A percentile compares a stretch with the other conserved stretches of the same genome.
Evolutionary conservation across 2,888 invertebrate genomes (phyloP).

Genomic region (Cantharis nigra): DNA sequence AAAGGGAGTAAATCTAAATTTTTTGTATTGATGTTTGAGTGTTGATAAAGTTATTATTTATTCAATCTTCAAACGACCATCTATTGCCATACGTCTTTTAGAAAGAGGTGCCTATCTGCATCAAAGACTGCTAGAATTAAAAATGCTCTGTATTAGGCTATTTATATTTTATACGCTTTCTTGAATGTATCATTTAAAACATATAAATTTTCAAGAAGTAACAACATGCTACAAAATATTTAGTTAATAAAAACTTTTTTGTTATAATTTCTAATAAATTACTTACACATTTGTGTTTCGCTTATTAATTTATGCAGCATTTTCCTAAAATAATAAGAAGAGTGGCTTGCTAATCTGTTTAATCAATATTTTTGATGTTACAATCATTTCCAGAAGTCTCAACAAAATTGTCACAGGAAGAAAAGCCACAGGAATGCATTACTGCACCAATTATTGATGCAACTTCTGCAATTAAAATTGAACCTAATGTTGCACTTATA

Average conservation of each 20-base stretch:
- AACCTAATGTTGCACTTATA: not conserved
- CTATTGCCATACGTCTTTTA: not conserved
- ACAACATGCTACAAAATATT: not conserved
- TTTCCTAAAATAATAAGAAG: not conserved
- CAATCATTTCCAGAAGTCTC: not conserved
- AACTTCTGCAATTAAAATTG: not conserved
- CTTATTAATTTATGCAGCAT: not conserved
- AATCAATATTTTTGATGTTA: not conserved
- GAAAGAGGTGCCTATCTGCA: not conserved
- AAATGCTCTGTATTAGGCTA: not conserved
- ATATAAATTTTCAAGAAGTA: not conserved
- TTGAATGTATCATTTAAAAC: not conserved
- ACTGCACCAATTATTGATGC: not conserved
- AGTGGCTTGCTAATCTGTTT: not conserved
- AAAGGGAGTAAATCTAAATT: not conserved
- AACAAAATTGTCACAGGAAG: not conserved
- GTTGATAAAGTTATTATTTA: not conserved
- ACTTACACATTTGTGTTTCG: not conserved
- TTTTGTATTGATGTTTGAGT: not conserved
- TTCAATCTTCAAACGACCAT: not conserved
- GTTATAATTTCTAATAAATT: not conserved
- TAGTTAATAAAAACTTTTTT: not conserved
- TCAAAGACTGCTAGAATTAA: not conserved
- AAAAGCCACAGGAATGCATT: not conserved
- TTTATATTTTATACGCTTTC: not conserved